Evolutionary conservation across 2,113 vertebrate species (phyloP), one percentile per base, ranked within the genome.

Genomic region (Pandion haliaetus): DNA sequence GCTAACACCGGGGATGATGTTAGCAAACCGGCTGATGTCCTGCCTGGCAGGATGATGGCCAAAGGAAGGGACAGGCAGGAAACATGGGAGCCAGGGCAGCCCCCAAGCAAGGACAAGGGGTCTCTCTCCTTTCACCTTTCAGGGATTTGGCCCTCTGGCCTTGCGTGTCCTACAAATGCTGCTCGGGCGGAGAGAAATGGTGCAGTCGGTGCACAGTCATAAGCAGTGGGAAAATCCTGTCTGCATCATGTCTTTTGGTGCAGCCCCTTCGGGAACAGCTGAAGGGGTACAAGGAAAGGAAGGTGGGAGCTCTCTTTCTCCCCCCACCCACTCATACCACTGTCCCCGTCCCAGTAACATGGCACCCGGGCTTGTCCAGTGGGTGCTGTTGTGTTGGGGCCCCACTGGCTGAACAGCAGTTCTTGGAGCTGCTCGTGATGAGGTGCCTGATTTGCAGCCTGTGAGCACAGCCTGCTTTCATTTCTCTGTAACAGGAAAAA

Each of bases 1-100:
- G 2, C 49, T 6, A 10, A 8, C 19, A 2, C n/a, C 2, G 1
- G 11, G 12, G 54, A 13, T 11, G 63, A 6, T 3, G 18, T 5
- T 13, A 40, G 24, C 42, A 26, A 76, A 34, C 14, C 2, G 1
- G 14, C 5, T 0, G 1, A 3, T 12, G 45, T 36, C n/a, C 79
- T 47, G 32, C 42, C 55, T 7, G 40, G 15, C 28, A 19, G 26
- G 40, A 9, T 6, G 34, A 8, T 3, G 34, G 69, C 34, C 61
- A 17, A 65, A 47, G 50, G n/a, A 65, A 47, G 29, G 70, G 57
- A 29, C 31, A 16, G 58, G 44, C 17, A 17, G 58, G 38, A 36
- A 58, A 47, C 15, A 2, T 1, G 23, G 45, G n/a, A 66, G 47
- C 32, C 49, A 65, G 55, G 25, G 23, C 15, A 82, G 8, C 21